Base-by-base conservation (phyloP, 2,113 vertebrate genomes). In the Pica pica region DNA sequence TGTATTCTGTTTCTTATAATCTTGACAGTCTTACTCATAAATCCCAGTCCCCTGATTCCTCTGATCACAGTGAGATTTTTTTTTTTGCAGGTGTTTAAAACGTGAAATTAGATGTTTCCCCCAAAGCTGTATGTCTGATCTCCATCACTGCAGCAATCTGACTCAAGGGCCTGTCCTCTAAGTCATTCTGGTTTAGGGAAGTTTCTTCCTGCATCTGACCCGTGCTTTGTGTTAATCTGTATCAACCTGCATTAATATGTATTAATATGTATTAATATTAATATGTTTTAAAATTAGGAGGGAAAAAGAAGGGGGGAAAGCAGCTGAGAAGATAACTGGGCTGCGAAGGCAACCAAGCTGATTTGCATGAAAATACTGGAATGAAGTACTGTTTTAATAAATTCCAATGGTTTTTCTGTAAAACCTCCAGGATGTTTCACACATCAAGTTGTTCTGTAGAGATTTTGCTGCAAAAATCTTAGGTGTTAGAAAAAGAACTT, bases 11-110 rank as follows among this genome's bases (percentile, higher is more conserved):
- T 95, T 94, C 94, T 94, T 94, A 83, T 79, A 83, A 50, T 95
- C 64, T 85, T 94, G 92, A 96, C 92, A 95, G 64, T 67, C 23
- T 89, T 67, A 41, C 70, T 90, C 89, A 83, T 96, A 95, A 96
- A 95, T 96, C 61, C 85, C 39, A 80, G 82, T 93, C 93, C 85
- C 69, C 42, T 33, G 68, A 69, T 94, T 91, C 85, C 44, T 95
- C 69, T 86, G 84, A 70, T 94, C 87, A 84, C 50, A 68, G 79
- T 41, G 84, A 82, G 39, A 16, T 46, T 77, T 84, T 80, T 87
- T 81, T 82, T 56, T 46, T 59, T 80, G 94, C 78, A 97, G 91
- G 81, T 95, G 89, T 93, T 97, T 94, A 95, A 93, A 97, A 97
- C 0, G 26, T 87, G 89, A 95, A 96, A 85, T 94, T 63, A 78